These are phyloP conservation scores for Epizoanthus stellaris DNA, from an alignment of 92 coral and sea anemone genomes.

Conservation along the genomic window DNA sequence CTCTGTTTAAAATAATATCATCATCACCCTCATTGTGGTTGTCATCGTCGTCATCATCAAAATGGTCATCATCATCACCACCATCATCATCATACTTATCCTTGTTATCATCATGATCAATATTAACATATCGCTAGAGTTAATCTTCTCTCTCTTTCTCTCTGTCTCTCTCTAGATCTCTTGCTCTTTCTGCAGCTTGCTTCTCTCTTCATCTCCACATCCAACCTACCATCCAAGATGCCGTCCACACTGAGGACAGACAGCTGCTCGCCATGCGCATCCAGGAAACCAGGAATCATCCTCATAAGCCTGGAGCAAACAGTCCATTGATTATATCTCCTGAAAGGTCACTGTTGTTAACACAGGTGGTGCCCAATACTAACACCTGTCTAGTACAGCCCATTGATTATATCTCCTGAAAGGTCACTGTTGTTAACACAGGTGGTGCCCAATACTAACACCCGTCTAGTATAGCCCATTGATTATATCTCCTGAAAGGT, in stretches of 20 bases:
- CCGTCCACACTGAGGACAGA: constrained; percentile 89
- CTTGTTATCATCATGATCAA: no score
- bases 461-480: neutral
- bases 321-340: neutral
- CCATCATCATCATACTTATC: no score
- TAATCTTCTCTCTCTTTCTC: no score
- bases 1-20: no score
- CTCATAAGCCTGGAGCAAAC: constrained; percentile 62
- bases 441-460: no score
- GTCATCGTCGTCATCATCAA: no score
- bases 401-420: neutral
- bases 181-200: neutral
- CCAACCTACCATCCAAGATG: constrained; percentile 92
- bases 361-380: no score
- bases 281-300: constrained; percentile 97
- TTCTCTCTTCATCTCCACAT: neutral
- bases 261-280: constrained; percentile 89
- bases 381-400: no score
- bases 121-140: no score
- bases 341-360: neutral
- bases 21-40: no score
- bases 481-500: neutral
- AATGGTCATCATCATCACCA: no score
- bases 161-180: no score
- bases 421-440: neutral